These are phyloP conservation scores for Lasioglossum baleicum DNA, from an alignment of 1,140 invertebrate genomes.

Conservation along the genomic window DNA sequence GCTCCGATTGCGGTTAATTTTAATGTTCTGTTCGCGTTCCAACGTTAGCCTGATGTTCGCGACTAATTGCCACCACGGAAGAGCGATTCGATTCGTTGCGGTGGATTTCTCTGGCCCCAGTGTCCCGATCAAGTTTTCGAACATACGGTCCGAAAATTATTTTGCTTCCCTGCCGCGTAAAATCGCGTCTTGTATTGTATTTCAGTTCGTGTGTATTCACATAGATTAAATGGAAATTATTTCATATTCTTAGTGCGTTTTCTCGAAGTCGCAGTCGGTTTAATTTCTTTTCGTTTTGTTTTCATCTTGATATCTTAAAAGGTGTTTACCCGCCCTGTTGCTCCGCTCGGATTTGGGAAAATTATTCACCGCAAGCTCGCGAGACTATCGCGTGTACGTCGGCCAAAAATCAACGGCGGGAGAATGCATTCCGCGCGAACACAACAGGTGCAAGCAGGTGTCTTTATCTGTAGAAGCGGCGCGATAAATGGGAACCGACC, in stretches of 20 bases:
- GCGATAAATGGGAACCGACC: conserved; percentile 3
- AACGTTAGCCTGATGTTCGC: background rate
- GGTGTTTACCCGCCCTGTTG: background rate
- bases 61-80: background rate
- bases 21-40: conserved; percentile 21
- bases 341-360: background rate
- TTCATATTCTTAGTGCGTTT: too few species aligned
- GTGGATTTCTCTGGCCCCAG: background rate
- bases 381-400: conserved; percentile 14
- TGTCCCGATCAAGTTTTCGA: too few species aligned
- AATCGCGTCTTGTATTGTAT: too few species aligned
- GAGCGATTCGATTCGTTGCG: background rate
- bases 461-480: background rate
- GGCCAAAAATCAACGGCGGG: background rate
- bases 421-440: background rate
- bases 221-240: too few species aligned
- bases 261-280: too few species aligned
- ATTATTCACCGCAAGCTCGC: background rate
- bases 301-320: too few species aligned
- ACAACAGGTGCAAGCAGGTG: conserved; percentile 33
- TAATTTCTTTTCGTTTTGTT: too few species aligned
- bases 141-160: too few species aligned
- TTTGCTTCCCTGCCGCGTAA: too few species aligned
- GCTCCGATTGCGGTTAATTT: background rate
- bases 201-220: too few species aligned